A percentile compares a stretch with the other conserved stretches of the same genome.
These are phyloP conservation scores for Hirudinaria manillensis DNA, from an alignment of 2,888 invertebrate species.

Conservation along the genomic window DNA sequence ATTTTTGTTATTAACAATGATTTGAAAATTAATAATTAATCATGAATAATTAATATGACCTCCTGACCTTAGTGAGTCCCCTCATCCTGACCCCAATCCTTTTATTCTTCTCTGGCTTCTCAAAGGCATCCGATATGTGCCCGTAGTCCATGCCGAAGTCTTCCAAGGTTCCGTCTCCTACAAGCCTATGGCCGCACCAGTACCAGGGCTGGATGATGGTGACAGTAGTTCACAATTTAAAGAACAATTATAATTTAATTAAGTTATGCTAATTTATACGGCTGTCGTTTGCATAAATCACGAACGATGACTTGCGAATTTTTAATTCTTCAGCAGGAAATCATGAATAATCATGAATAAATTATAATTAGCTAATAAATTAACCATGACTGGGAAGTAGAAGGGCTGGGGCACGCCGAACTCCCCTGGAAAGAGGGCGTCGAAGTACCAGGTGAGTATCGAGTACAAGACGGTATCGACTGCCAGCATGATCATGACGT, in stretches of 20 bases:
- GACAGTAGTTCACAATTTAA: background rate
- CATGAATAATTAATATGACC: too few relatives aligned
- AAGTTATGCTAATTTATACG: background rate
- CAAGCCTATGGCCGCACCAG: slow-evolving; percentile 30
- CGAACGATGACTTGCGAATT: too few relatives aligned
- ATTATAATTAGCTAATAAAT: too few relatives aligned
- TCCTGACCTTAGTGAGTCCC: slow-evolving; percentile 29
- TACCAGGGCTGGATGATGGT: slow-evolving; percentile 30
- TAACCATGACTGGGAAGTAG: slow-evolving; percentile 70
- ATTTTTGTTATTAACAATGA: background rate
- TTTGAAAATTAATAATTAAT: too few relatives aligned
- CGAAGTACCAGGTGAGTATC: slow-evolving; percentile 73
- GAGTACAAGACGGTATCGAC: slow-evolving; percentile 68
- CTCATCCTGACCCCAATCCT: slow-evolving; percentile 29
- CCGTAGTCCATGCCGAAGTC: background rate
- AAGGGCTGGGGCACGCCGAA: slow-evolving; percentile 76
- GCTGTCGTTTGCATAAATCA: too few relatives aligned
- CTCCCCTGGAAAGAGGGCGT: slow-evolving; percentile 78
- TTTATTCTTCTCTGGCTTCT: slow-evolving; percentile 10
- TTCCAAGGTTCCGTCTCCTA: background rate
- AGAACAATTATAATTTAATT: background rate
- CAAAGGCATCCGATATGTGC: slow-evolving; percentile 19
- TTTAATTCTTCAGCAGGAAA: too few relatives aligned
- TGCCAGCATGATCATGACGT: slow-evolving; percentile 67
- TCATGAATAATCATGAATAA: too few relatives aligned